Evolutionary conservation across 2,113 vertebrate species (phyloP).

Genomic region (Spizaetus ornatus): DNA sequence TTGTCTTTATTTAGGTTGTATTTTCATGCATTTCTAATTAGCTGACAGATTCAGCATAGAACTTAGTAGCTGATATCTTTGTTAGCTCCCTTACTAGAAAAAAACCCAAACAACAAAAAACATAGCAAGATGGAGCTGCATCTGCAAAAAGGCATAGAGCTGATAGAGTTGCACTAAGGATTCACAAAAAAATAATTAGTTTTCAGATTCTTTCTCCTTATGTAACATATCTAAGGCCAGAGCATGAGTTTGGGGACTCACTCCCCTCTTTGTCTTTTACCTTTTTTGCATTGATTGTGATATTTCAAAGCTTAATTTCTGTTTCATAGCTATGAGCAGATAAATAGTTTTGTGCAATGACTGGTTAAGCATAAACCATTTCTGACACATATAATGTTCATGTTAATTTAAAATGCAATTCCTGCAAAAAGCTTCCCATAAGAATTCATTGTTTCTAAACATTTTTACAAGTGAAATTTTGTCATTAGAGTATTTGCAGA

Average conservation of each 20-base stretch:
- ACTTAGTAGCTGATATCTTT: constrained; percentile 12
- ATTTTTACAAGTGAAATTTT: not conserved
- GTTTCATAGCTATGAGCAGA: not conserved
- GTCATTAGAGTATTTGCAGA: not conserved
- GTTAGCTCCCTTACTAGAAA: not conserved
- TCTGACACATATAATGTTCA: not conserved
- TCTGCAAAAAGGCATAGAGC: not conserved
- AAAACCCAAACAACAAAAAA: not conserved
- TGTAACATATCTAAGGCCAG: not conserved
- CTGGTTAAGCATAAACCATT: not conserved
- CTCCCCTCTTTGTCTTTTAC: not conserved
- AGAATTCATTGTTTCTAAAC: not conserved
- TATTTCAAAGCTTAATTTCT: not conserved
- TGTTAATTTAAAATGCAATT: not conserved
- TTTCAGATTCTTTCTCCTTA: not conserved
- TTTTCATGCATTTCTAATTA: constrained; percentile 35
- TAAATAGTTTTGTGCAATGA: not conserved
- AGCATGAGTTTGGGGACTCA: not conserved
- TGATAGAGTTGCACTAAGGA: not conserved
- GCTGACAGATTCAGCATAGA: not conserved
- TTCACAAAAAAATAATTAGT: not conserved
- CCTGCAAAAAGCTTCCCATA: not conserved
- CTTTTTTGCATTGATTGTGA: not conserved
- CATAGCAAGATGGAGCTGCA: not conserved
- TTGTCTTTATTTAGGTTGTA: constrained; percentile 17